Evolutionary conservation across 2,113 vertebrate genomes (phyloP).

Genomic region (Thryonomys swinderianus): DNA sequence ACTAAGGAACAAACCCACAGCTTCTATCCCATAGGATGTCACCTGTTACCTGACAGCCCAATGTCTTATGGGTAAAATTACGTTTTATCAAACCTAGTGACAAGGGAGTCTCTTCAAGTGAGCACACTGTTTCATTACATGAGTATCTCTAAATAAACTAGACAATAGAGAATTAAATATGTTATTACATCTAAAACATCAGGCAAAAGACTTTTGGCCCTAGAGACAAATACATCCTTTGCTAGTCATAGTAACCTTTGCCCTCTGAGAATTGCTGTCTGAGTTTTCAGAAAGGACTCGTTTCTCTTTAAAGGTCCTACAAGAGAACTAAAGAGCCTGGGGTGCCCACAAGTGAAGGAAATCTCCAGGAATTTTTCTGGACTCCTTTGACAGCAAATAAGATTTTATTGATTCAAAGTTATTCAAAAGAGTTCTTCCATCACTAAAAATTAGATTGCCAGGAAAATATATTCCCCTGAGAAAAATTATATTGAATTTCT

Average conservation of each 20-base stretch:
- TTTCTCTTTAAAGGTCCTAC: not conserved
- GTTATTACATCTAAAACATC: not conserved
- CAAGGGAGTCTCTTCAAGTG: not conserved
- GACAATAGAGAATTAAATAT: conserved; percentile 1
- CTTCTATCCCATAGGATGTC: not conserved
- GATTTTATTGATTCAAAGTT: not conserved
- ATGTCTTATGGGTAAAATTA: not conserved
- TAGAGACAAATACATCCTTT: not conserved
- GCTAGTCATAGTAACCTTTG: not conserved
- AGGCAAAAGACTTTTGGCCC: not conserved
- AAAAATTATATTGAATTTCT: not conserved
- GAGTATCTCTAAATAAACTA: not conserved
- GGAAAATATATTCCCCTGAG: not conserved
- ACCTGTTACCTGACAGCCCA: not conserved
- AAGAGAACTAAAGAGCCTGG: not conserved
- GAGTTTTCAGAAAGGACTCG: not conserved
- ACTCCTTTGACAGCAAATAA: not conserved
- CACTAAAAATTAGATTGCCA: not conserved
- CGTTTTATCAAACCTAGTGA: not conserved
- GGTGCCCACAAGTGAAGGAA: not conserved
- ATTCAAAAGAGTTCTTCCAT: not conserved
- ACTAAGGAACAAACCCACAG: not conserved
- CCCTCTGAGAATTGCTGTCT: not conserved
- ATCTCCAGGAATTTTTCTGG: not conserved
- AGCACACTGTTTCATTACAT: not conserved